Evolutionary conservation across 2,888 invertebrate genomes (phyloP).

Genomic region (Clanis bilineata): DNA sequence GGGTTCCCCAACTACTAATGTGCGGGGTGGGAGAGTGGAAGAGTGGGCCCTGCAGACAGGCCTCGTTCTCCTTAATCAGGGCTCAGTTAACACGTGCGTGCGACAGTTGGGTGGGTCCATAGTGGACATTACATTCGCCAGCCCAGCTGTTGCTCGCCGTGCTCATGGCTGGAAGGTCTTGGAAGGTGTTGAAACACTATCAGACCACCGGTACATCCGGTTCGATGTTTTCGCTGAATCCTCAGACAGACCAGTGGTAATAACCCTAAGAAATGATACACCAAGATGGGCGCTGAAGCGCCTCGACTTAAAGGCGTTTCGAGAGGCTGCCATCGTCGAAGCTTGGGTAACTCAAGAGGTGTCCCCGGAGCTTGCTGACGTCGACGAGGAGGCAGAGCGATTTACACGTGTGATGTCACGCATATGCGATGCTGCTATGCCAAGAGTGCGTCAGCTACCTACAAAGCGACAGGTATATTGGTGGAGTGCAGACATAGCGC

Average conservation of each 20-base stretch:
- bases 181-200: constrained; percentile 15
- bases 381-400: constrained; percentile 13
- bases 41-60: constrained; percentile 22
- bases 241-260: background rate
- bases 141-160: constrained; percentile 12
- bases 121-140: constrained; percentile 21
- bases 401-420: background rate
- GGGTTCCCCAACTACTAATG: constrained; percentile 21
- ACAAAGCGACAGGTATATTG: too few species aligned
- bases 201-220: constrained; percentile 19
- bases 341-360: constrained; percentile 13
- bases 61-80: constrained; percentile 21
- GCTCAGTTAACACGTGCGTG: constrained; percentile 27
- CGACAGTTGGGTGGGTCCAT: constrained; percentile 23
- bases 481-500: too few species aligned
- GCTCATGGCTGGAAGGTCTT: constrained; percentile 13
- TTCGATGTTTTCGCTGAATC: constrained; percentile 16
- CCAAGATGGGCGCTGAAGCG: constrained; percentile 15
- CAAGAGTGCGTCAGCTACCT: too few species aligned
- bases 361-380: background rate
- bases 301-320: background rate
- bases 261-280: background rate
- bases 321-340: constrained; percentile 7
- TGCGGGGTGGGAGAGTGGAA: constrained; percentile 20
- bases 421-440: background rate